Evolutionary conservation across 1,140 invertebrate species (phyloP), one percentile per base, ranked within the genome.

Genomic region (Listronotus oregonensis): DNA sequence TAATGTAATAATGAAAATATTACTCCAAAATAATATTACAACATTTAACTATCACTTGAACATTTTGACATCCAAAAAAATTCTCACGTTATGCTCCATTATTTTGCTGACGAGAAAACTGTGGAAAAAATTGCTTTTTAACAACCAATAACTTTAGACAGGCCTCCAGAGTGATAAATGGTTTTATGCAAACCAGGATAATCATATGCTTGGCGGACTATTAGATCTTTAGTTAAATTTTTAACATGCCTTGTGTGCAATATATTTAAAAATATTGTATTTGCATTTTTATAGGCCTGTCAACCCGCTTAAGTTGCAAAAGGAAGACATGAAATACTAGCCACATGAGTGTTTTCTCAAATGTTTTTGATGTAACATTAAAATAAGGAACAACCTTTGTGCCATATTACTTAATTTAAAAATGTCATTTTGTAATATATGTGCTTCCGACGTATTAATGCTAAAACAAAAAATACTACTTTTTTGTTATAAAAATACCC

Each of bases 221-320:
- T 56, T 51, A 52, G 46, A 46, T 17, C 63, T 31, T 59, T 55
- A 55, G 39, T 46, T 46, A 17, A 43, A 43, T 18, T 47, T 47
- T 21, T 47, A 47, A 47, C 44, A 10, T 47, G 12, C 44, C 14
- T 47, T 47, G n/a, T 64, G 43, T 49, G 39, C 39, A 31, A 49
- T 51, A 55, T 52, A 51, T 27, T 5, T 27, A 27, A 27, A 27
- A 27, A 27, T 27, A 27, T 27, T 27, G 21, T 27, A 27, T 27
- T 27, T 27, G 21, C 21, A 27, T 27, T 27, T 27, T 27, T 27
- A 27, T 27, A 27, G 21, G 21, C 21, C 5, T 27, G 21, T 27
- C 21, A 27, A 27, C 21, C 21, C 21, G 21, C 21, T 5, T 27
- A 27, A 27, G 5, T 27, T 27, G 21, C 21, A 27, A 27, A 27